Evolutionary conservation across 2,113 vertebrate genomes (phyloP), one percentile per base, ranked within the genome.

Genomic region (Cnemophilus loriae): DNA sequence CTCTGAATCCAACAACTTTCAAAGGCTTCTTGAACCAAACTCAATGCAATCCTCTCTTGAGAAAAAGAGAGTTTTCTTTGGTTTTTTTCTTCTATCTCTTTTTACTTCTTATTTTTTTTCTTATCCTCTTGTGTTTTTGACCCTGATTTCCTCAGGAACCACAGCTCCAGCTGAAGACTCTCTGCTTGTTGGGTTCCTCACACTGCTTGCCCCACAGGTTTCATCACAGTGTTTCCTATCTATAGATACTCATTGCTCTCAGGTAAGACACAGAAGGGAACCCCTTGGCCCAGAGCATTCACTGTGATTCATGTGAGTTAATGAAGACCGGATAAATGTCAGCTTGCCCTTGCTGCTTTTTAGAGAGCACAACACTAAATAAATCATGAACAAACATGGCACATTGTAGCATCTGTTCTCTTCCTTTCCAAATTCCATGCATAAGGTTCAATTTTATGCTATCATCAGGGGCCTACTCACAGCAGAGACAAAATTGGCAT

Each of bases 381-480:
- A 91, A 84, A 63, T 52, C 7, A 44, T 3, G 11, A 89, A 81
- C 33, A 75, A 75, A 64, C 32, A 17, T n/a, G 20, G 28, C 16
- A 68, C 3, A 8, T 33, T 1, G 0, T 32, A 68, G 13, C 3
- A 2, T 47, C 41, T 75, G 3, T 0, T 44, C 80, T 73, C 60
- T 39, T 79, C 6, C 19, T 44, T 41, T 82, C n/a, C 13, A 20
- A 93, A 91, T 76, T 71, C 61, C 49, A 64, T 9, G 35, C 16
- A 52, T 64, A 60, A 26, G 2, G 15, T 73, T 96, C 61, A 76
- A n/a, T 89, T 91, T 87, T 91, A 67, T 42, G 41, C 55, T 89
- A 65, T 41, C 44, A 41, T 64, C 27, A 82, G 32, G 6, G 24
- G 8, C 26, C 24, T 56, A 20, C 30, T 56, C 65, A 47, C 12